Base-by-base conservation (phyloP, 64 coral and sea anemone genomes). In the Acropora yongei region DNA sequence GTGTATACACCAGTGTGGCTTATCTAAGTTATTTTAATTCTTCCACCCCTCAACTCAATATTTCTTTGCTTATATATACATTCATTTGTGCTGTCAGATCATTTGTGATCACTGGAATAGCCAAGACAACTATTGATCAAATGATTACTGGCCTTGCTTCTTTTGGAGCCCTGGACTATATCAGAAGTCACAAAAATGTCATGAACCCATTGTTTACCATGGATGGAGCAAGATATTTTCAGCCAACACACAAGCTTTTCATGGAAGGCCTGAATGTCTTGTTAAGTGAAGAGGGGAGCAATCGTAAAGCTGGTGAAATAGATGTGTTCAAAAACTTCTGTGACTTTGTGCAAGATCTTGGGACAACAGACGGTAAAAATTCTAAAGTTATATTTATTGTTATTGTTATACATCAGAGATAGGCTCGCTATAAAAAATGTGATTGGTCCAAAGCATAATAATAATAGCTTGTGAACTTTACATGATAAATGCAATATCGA, bases 101-200 rank as follows among this genome's bases (percentile, higher is more conserved):
- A 91, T 49, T 95, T 87, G 93, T 95, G 82, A 90, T 95, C 66
- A 74, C 80, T 80, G 93, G 93, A 86, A 78, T 95, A 80, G 75
- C 77, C 65, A 90, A 82, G 73, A 88, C 86, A 79, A 87, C 79
- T 78, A 88, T 95, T 71, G 93, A 95, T 69, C 93, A 95, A 69
- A 87, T 95, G 45, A 82, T 40, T 75, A 85, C 88, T 87, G 93
- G 76, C 53, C 88, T 95, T 50, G 82, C 82, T 50, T 79, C 83
- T 58, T 95, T 87, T 92, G 72, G 89, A 82, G 89, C 58, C 68
- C 47, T 95, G 44, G 77, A 95, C 68, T 66, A 72, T 85, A 88
- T 95, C 72, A 95, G 71, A 57, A 91, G 68, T 92, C 85, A 92
- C 78, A 82, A 61, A 88, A 66, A 75, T 76, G 73, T 89, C 89